phyloP scores from a whole-genome alignment of 2,888 invertebrate species.

The Salticus scenicus region DNA sequence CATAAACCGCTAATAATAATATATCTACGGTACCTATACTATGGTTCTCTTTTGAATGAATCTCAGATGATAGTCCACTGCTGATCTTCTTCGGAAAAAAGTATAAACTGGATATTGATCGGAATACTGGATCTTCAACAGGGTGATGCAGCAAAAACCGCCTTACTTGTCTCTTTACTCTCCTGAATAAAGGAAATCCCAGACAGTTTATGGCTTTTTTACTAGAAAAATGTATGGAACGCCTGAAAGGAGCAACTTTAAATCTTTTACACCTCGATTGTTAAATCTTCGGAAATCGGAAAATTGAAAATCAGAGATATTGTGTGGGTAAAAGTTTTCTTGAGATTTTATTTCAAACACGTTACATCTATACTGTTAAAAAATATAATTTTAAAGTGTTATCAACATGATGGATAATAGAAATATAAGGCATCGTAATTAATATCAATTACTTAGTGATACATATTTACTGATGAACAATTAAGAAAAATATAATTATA shows the following conservation, averaged over 20 bases:
- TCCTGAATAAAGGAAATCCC: not conserved
- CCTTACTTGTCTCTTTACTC: not conserved
- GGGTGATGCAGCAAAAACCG: conserved; percentile 2
- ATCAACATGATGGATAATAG: too few relatives aligned
- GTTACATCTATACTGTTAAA: too few relatives aligned
- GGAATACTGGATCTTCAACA: not conserved
- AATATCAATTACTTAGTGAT: too few relatives aligned
- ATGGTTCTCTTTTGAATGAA: conserved; percentile 22
- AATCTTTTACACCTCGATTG: not conserved
- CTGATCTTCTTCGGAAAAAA: conserved; percentile 7
- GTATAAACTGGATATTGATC: conserved; percentile 42
- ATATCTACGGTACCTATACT: too few relatives aligned
- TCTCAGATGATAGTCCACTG: conserved; percentile 20
- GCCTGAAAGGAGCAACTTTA: not conserved
- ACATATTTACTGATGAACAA: too few relatives aligned
- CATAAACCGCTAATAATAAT: too few relatives aligned
- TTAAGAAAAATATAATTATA: too few relatives aligned
- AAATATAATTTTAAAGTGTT: too few relatives aligned
- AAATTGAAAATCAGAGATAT: too few relatives aligned
- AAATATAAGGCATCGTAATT: too few relatives aligned
- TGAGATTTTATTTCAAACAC: too few relatives aligned
- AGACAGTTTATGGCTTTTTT: not conserved
- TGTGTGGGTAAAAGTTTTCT: too few relatives aligned
- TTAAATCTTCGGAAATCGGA: not conserved
- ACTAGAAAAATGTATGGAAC: not conserved